A percentile compares a stretch with the other conserved stretches of the same genome.
Conservation (phyloP, 1,140 invertebrate species). For the Dendrolimus kikuchii region DNA sequence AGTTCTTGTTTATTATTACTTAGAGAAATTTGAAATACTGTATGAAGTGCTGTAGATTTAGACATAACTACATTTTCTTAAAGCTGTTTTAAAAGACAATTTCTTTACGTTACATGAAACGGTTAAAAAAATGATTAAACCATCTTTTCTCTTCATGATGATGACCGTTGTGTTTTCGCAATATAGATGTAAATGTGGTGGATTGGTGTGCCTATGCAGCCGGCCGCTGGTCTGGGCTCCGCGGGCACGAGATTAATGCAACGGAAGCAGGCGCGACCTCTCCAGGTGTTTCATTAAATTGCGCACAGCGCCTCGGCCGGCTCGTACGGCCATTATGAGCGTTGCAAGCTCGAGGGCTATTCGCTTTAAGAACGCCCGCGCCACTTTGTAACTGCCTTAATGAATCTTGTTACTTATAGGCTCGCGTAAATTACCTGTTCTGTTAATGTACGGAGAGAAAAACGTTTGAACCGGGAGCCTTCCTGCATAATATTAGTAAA, state of each 20-base stretch:
- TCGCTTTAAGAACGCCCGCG: constrained; percentile 69
- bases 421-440: constrained; percentile 66
- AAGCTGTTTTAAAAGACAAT: constrained; percentile 1
- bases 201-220: constrained; percentile 11
- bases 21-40: constrained; percentile 9
- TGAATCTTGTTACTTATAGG: constrained; percentile 71
- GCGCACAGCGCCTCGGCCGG: constrained; percentile 56
- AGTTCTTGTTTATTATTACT: constrained; percentile 55
- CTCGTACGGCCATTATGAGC: constrained; percentile 63
- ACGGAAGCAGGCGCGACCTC: constrained; percentile 56
- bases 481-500: not conserved
- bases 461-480: constrained; percentile 35
- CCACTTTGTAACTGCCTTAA: constrained; percentile 69
- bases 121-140: no score
- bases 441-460: constrained; percentile 43
- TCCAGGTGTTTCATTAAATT: constrained; percentile 71
- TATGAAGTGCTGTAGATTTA: not conserved
- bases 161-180: no score
- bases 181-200: no score
- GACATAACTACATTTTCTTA: no score
- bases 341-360: constrained; percentile 67
- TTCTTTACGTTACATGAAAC: no score
- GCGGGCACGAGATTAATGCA: constrained; percentile 59
- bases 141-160: no score
- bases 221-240: constrained; percentile 15